Conservation (phyloP, 2,797 vertebrate species). For the Semotilus atromaculatus region DNA sequence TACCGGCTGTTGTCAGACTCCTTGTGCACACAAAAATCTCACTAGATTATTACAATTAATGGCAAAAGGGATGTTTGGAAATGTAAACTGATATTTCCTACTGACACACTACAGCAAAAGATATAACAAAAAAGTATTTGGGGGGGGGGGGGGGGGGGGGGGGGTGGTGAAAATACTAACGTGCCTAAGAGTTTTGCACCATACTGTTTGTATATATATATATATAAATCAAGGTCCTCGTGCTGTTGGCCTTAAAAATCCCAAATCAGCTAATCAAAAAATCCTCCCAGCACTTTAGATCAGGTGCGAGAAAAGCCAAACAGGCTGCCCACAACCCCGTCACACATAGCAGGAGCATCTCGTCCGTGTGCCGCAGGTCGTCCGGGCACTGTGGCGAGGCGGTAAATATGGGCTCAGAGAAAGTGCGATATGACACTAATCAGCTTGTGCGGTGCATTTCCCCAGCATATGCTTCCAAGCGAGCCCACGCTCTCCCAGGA, state of each 20-base stretch:
- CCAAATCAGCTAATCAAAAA: conserved; percentile 57
- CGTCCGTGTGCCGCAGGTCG: neutral
- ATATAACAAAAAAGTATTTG: too few species aligned
- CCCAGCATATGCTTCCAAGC: conserved; percentile 18
- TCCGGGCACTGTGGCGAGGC: conserved; percentile 27
- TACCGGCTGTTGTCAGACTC: too few species aligned
- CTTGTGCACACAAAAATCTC: too few species aligned
- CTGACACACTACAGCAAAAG: too few species aligned
- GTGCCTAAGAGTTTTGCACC: too few species aligned
- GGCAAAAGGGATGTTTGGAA: too few species aligned
- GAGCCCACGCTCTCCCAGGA: conserved; percentile 15
- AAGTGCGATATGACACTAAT: conserved; percentile 60
- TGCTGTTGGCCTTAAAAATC: neutral
- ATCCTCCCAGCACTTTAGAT: conserved; percentile 72
- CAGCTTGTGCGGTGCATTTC: conserved; percentile 54
- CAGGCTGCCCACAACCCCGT: conserved; percentile 62
- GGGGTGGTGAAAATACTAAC: too few species aligned
- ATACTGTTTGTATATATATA: too few species aligned
- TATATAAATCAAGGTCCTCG: neutral
- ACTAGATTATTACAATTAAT: too few species aligned
- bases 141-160: too few species aligned
- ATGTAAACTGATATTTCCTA: too few species aligned
- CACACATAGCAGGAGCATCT: neutral
- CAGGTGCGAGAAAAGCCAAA: conserved; percentile 54
- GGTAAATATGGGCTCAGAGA: conserved; percentile 55